Percentiles rank a stretch among this genome's conserved stretches.
Conservation (phyloP, 2,113 vertebrate species). For the Mobula hypostoma region DNA sequence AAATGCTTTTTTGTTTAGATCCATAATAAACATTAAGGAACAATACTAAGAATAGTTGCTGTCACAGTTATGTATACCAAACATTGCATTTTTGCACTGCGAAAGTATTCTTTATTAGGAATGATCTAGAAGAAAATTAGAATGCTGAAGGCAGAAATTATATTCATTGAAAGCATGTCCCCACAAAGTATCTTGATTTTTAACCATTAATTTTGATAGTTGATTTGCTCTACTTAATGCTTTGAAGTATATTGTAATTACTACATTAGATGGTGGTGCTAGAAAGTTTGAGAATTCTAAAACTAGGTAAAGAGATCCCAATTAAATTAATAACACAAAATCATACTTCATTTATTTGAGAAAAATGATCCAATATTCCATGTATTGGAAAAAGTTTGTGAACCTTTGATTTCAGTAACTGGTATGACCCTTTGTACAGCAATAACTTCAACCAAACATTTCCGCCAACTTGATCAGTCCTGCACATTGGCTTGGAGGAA, state of each 20-base stretch:
- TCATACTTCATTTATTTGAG: too few relatives aligned
- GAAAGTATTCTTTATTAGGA: neutral
- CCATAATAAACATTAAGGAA: neutral
- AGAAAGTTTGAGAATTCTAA: too few relatives aligned
- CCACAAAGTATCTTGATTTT: neutral
- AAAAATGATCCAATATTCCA: too few relatives aligned
- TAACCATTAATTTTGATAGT: neutral
- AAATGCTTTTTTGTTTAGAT: neutral
- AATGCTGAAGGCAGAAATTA: neutral
- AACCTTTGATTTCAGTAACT: too few relatives aligned
- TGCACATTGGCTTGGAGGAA: too few relatives aligned
- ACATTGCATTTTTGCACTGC: neutral
- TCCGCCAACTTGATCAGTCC: too few relatives aligned
- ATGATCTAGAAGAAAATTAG: neutral
- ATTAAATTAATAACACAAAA: too few relatives aligned
- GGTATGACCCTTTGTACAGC: too few relatives aligned
- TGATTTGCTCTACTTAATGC: neutral
- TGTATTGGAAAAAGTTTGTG: too few relatives aligned
- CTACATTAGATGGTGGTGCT: neutral
- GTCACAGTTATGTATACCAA: neutral
- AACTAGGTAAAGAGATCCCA: too few relatives aligned
- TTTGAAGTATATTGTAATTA: neutral
- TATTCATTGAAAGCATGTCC: neutral
- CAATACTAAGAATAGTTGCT: neutral
- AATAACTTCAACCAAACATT: too few relatives aligned